Base-by-base conservation (phyloP, 2,797 vertebrate genomes). In the Diplodus sargus region DNA sequence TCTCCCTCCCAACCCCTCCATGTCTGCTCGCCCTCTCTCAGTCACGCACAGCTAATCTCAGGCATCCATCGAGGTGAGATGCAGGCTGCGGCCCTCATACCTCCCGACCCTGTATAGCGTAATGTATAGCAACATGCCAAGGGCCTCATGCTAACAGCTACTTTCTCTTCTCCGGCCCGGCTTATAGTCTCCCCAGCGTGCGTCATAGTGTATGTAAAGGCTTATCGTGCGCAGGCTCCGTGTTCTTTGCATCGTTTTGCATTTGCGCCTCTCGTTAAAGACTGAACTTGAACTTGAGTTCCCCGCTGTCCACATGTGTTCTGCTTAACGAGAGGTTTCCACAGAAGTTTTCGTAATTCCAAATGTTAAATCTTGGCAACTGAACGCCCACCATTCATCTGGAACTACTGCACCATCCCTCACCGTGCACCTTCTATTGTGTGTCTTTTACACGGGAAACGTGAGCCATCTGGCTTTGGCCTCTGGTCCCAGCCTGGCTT, bases 1-100 rank as follows among this genome's bases (percentile, higher is more conserved):
- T 57, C 57, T 81, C 70, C 75, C 76, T 83, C 63, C 79, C 47
- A 60, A 48, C 34, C 22, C 22, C 62, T 66, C 59, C 64, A 52
- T 67, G 63, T 76, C 57, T 53, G 68, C 81, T 85, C 65, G 22
- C 81, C 77, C 74, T 84, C 60, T 79, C 51, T 74, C 52, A 86
- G 90, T 92, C 90, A 92, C 73, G 86, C 88, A 92, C 85, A 73
- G 73, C 85, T 91, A 90, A 90, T 91, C 90, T 78, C 78, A 78
- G 78, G 66, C 79, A 85, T 90, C 81, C 51, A 77, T 56, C 0
- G 61, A 91, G 79, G 86, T 91, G 79, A 85, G 83, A 76, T 62
- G 68, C 62, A 22, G 53, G 45, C 60, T 58, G 74, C 62, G 45
- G 76, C 45, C 58, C 28, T 68, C 70, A 53, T 80, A 85, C 83